Evolutionary conservation across 2,888 invertebrate species (phyloP), one percentile per base, ranked within the genome.

Genomic region (Atethmia centrago): DNA sequence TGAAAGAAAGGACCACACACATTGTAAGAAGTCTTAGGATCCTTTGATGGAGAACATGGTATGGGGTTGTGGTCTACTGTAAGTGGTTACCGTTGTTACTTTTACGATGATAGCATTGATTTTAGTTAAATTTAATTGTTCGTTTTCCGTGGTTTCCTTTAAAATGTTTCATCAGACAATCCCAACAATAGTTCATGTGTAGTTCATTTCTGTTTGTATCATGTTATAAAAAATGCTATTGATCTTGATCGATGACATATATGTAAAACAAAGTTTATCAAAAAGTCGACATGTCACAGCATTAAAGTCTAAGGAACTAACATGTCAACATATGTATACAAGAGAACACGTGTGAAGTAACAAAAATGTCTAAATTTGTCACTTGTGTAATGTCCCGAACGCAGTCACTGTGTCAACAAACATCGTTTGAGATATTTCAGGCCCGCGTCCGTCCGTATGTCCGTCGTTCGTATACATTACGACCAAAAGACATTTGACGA

Each of bases 401-500:
- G 84, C 88, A 84, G 89, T 88, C 87, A 85, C 90, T 92, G 85
- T 89, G 90, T 94, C 94, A 95, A 95, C 92, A 95, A 95, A 95
- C 94, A 93, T 83, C 90, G 90, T 90, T 90, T 89, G 92, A 89
- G 94, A 94, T 95, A 94, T 95, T 94, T 94, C 92, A 85, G 94
- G 90, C 88, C 81, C 36, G 2, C 36, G 90, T 90, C 87, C 86
- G 90, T 92, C 89, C 70, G 74, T 79, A 74, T 89, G 90, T 92
- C 76, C 72, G 70, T 40, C 72, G 70, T 70, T 76, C 75, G 82
- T 80, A 79, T 92, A 93, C 90, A 89, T 93, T 93, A 94, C 93
- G 90, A 91, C 90, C 91, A 91, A 94, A 91, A 93, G 94, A 95
- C 95, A 95, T 93, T 90, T 92, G 94, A 94, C 94, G 94, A 95